Base-by-base conservation (phyloP, 2,797 vertebrate genomes). In the Notolabrus celidotus region DNA sequence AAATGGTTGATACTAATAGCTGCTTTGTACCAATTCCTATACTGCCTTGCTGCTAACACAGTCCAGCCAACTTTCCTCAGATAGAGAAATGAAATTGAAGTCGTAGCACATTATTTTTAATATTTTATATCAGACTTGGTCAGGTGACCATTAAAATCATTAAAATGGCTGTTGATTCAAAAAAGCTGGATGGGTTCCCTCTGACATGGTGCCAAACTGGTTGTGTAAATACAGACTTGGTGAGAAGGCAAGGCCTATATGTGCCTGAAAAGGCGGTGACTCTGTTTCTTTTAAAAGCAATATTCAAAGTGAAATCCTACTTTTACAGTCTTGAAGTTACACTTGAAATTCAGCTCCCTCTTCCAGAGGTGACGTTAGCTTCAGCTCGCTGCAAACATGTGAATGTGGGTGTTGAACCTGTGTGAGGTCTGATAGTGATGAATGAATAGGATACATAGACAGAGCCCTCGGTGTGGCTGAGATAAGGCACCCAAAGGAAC, bases 401-500 rank as follows among this genome's bases (percentile, higher is more conserved):
- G 70, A 85, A 87, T 66, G 64, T 39, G 17, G 45, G 52, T 16
- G 45, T 73, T 59, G 77, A 55, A 80, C 83, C 84, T 89, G 88
- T 31, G 79, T 71, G 83, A 38, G 79, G 80, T 83, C 81, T 86
- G 91, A 89, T 89, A 91, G 85, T 89, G 87, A 88, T 77, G 86
- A 82, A 88, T 90, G 90, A 89, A 90, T 90, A 33, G 84, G 78
- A 73, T 58, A 69, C 70, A 56, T 53, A 68, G 88, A 85, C 83
- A 69, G 79, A 67, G 67, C 77, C 60, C 72, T 73, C 43, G 53
- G 82, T 83, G 73, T 4, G 6, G 70, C 55, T 16, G 80, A 88
- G 91, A 92, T 92, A 92, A 92, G 90, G 52, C 74, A 73, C 73
- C 65, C 46, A 67, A 77, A 77, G 74, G 85, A 86, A 87, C 75